Evolutionary conservation across 1,140 invertebrate species (phyloP), one percentile per base, ranked within the genome.

Genomic region (Pseudomyrmex gracilis): DNA sequence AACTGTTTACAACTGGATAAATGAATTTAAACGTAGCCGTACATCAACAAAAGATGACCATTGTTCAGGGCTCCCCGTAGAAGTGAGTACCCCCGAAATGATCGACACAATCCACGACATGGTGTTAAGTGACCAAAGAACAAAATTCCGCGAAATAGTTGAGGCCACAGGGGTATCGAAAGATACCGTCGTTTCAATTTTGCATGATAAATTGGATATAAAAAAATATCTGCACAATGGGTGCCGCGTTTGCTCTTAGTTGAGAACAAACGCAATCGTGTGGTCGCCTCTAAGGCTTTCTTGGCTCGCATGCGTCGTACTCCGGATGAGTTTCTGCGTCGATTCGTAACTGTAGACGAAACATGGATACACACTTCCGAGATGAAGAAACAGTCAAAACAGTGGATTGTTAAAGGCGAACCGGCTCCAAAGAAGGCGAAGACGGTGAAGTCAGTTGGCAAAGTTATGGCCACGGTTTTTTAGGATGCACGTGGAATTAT

Each of bases 401-500:
- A 82, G 67, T 86, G 85, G 80, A 84, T 58, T 63, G n/a, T n/a
- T n/a, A n/a, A n/a, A n/a, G n/a, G 55, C 53, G 66, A 85, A 82
- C 58, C 55, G 47, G 43, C 71, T 80, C 83, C 86, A 68, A 89
- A 87, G 78, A 85, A 83, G 80, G 86, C 84, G 15, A 91, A 93
- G 70, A 86, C 84, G 20, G 73, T 64, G 20, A 51, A 66, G 55
- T 89, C 76, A 17, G 86, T 87, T 43, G 90, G 89, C 47, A 93
- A 93, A 86, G 92, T 90, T 9, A 88, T 90, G 83, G 88, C 86
- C 55, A 88, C 89, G 3, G 90, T 92, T 90, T 93, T 93, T 93
- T 63, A 92, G 93, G 90, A 92, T 90, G 76, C 87, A 83, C 87
- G 85, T 80, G 90, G 90, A 89, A 87, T 87, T 88, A 89, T 91